Base-by-base conservation (phyloP, 1,140 invertebrate species). In the Probaryconus sp. region DNA sequence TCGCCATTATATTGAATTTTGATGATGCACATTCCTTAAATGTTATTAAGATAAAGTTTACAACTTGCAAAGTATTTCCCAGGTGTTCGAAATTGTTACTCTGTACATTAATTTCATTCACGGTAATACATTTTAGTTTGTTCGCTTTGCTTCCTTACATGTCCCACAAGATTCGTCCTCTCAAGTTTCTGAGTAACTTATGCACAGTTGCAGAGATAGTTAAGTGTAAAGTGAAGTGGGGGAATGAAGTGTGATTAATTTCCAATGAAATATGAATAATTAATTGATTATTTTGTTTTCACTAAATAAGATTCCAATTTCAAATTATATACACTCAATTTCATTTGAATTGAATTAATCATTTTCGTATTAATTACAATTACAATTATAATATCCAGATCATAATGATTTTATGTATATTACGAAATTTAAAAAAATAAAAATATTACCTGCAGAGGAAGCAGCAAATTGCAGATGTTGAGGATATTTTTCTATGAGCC, bases 401-500 rank as follows among this genome's bases (percentile, higher is more conserved):
- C 21, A 24, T 3, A 24, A 24, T 24, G 7, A 24, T 24, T 24
- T 24, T 3, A 24, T 24, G 21, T 24, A 24, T 24, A n/a, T 24
- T 24, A 24, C 21, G 3, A 24, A 4, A 7, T 24, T 24, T 4
- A 24, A 24, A 4, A 24, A 24, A 4, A 24, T 24, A 7, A 24
- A 4, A 4, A 50, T 33, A 3, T 85, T 89, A 95, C 94, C 94
- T 79, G 91, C 88, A 2, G 94, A 91, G 1, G 92, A 92, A 13
- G 92, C 92, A 48, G 93, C 95, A 40, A 95, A 92, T 31, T 92
- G 90, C 80, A 97, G 92, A 60, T 92, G 89, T 43, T 93, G 91
- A 3, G 93, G 91, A 83, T 96, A 96, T 79, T 94, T 92, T 47
- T 92, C 91, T 21, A 95, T 93, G 17, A 96, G 91, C 75, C 94